phyloP scores from a whole-genome alignment of 2,797 vertebrate genomes.

The Semaprochilodus insignis region DNA sequence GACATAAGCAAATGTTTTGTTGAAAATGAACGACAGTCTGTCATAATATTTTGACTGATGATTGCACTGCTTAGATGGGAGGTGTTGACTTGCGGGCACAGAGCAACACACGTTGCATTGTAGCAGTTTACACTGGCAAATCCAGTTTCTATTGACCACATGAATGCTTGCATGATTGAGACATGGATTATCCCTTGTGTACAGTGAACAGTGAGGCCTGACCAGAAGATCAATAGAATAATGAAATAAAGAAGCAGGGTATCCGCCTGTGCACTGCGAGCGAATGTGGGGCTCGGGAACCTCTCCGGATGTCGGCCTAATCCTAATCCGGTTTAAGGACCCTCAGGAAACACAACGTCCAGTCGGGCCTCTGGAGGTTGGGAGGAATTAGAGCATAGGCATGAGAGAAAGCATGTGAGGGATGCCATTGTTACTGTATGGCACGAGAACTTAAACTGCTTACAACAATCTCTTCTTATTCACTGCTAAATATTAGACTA shows the following conservation, averaged over 20 bases:
- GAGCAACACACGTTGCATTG: background rate
- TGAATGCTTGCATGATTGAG: background rate
- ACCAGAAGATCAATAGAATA: conserved; percentile 28
- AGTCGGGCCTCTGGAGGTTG: conserved; percentile 5
- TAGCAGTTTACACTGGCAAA: background rate
- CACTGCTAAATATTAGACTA: background rate
- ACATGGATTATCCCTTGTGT: background rate
- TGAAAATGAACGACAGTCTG: background rate
- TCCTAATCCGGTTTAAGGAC: conserved; percentile 30
- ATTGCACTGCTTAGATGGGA: background rate
- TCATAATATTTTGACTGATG: background rate
- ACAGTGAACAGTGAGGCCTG: conserved; percentile 7
- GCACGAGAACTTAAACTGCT: background rate
- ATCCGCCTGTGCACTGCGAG: conserved; percentile 5
- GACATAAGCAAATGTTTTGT: background rate
- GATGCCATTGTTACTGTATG: background rate
- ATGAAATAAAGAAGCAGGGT: conserved; percentile 12
- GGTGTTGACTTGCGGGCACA: background rate
- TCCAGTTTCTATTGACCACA: conserved; percentile 3
- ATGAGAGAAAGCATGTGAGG: background rate
- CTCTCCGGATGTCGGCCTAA: background rate
- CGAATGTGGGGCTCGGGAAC: background rate
- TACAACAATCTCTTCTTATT: background rate
- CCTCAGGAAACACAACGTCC: conserved; percentile 13
- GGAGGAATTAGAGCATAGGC: conserved; percentile 17